A percentile compares a stretch with the other conserved stretches of the same genome.
phyloP scores from a whole-genome alignment of 2,797 vertebrate genomes.

The Tarsius wallacei region DNA sequence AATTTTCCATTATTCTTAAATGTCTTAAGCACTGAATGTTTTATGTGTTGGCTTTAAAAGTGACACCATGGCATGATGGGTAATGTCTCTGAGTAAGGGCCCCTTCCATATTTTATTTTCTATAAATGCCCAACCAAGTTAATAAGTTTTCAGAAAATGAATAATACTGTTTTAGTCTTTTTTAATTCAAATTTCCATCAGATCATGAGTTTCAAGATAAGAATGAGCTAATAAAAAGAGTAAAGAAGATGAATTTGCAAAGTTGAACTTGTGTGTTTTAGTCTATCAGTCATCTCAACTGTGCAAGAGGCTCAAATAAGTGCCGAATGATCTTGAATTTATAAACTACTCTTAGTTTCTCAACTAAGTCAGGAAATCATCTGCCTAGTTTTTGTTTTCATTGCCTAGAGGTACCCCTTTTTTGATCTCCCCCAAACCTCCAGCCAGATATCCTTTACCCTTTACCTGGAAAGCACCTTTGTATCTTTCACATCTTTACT shows the following conservation, averaged over 20 bases:
- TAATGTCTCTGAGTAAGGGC: neutral
- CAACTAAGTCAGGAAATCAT: neutral
- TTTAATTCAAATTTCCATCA: neutral
- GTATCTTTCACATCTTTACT: neutral
- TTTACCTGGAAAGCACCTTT: neutral
- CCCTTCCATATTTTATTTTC: slow-evolving; percentile 7
- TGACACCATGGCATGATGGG: neutral
- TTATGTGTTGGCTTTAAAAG: neutral
- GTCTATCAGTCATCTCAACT: neutral
- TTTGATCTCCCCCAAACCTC: neutral
- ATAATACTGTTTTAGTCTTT: neutral
- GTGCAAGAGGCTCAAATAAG: neutral
- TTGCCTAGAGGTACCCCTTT: neutral
- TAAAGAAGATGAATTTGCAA: neutral
- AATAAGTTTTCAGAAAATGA: neutral
- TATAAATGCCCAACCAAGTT: neutral
- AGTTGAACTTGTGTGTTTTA: neutral
- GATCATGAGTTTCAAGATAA: neutral
- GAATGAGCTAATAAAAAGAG: neutral
- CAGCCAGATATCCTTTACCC: neutral
- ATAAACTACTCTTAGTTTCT: neutral
- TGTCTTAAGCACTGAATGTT: slow-evolving; percentile 39
- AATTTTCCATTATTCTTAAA: slow-evolving; percentile 31
- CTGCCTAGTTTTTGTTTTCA: neutral
- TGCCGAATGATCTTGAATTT: neutral